phyloP scores from a whole-genome alignment of 2,113 vertebrate species.

The Puffinus mauretanicus region DNA sequence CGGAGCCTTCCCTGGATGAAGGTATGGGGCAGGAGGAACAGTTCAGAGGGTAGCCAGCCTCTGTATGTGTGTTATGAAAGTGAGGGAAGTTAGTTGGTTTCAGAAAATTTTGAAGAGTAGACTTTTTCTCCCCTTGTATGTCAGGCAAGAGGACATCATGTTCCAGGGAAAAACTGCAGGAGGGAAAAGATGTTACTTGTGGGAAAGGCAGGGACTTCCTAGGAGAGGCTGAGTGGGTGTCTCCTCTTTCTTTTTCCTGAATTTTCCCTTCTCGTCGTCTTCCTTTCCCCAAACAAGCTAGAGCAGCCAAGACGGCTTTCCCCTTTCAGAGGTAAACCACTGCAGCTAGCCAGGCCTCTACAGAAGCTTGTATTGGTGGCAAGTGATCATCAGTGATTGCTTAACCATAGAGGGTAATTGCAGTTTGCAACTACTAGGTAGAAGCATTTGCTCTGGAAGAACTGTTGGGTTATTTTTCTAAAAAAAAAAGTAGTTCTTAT shows the following conservation, averaged over 20 bases:
- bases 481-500: neutral
- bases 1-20: neutral
- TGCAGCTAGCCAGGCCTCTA: neutral
- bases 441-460: neutral
- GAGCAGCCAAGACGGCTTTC: neutral
- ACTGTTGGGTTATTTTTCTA: neutral
- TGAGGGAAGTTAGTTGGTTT: neutral
- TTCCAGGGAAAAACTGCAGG: neutral
- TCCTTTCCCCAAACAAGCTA: neutral
- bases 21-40: neutral
- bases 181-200: neutral
- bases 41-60: neutral
- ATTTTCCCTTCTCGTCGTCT: neutral
- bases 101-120: neutral
- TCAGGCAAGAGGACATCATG: neutral
- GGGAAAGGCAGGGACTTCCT: neutral
- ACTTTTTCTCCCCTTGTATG: fast-evolving
- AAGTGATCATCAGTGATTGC: neutral
- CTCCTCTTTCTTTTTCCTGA: neutral
- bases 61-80: neutral
- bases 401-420: neutral
- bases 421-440: neutral
- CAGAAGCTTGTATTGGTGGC: neutral
- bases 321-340: neutral
- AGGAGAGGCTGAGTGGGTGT: neutral